Evolutionary conservation across 2,113 vertebrate species (phyloP).

Genomic region (Istiophorus platypterus): DNA sequence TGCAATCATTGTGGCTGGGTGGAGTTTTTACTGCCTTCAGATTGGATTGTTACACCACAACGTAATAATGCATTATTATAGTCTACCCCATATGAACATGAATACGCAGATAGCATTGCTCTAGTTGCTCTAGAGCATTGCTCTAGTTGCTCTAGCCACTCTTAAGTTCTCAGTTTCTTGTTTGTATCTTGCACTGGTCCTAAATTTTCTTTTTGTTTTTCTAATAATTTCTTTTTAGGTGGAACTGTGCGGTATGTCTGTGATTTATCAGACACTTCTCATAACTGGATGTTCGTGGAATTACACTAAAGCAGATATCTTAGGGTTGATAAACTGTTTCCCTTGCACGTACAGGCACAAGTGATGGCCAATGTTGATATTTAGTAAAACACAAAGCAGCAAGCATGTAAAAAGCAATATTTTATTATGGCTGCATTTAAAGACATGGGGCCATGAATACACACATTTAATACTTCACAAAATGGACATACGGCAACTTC

Average conservation of each 20-base stretch:
- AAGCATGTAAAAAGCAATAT: not conserved
- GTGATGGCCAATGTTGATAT: not conserved
- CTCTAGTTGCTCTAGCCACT: constrained; percentile 14
- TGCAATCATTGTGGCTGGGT: constrained; percentile 70
- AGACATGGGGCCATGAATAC: not conserved
- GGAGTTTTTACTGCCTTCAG: constrained; percentile 72
- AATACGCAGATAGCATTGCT: constrained; percentile 49
- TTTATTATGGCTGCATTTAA: not conserved
- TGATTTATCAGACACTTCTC: constrained; percentile 14
- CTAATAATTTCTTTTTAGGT: not conserved
- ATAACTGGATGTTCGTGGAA: constrained; percentile 4
- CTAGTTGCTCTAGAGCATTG: constrained; percentile 18
- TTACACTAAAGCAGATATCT: not conserved
- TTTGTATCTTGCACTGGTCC: not conserved
- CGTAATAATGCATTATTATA: constrained; percentile 65
- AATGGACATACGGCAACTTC: not conserved
- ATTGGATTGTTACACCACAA: constrained; percentile 72
- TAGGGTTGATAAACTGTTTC: not conserved
- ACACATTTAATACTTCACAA: not conserved
- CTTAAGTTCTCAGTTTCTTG: not conserved
- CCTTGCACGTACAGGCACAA: not conserved
- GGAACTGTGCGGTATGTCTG: constrained; percentile 2
- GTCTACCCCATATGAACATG: constrained; percentile 60
- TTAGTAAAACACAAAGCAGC: not conserved
- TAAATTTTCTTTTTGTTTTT: not conserved